A percentile compares a stretch with the other conserved stretches of the same genome.
Evolutionary conservation across 2,113 vertebrate genomes (phyloP).

Genomic region (Cyphomyrus plagiostoma): DNA sequence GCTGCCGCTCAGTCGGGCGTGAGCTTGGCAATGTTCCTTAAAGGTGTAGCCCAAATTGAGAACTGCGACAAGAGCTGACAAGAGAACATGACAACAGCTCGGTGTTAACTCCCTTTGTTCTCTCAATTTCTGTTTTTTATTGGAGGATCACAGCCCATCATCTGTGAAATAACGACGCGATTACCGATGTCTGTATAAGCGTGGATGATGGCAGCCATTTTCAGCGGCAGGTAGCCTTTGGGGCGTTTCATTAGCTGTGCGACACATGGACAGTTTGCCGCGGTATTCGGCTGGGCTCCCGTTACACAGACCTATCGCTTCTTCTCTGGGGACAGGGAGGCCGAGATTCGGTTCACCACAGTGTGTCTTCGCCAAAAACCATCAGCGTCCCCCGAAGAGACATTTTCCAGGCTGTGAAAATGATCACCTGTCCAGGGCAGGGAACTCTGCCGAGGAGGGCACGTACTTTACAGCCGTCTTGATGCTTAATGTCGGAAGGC

Average conservation of each 20-base stretch:
- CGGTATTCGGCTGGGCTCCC: not conserved
- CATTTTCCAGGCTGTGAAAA: slow-evolving; percentile 55
- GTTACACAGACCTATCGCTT: not conserved
- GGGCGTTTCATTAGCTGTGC: not conserved
- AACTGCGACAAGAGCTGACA: not conserved
- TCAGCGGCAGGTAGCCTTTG: not conserved
- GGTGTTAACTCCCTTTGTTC: not conserved
- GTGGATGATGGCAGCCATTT: not conserved
- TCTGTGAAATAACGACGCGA: not conserved
- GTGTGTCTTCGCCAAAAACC: slow-evolving; percentile 56
- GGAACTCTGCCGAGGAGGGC: slow-evolving; percentile 32
- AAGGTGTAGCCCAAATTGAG: not conserved
- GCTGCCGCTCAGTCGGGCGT: not conserved
- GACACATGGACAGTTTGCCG: not conserved
- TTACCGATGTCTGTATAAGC: not conserved
- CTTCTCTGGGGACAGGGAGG: slow-evolving; percentile 27
- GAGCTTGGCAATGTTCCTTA: not conserved
- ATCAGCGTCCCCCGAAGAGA: slow-evolving; percentile 50
- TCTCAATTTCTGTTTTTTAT: not conserved
- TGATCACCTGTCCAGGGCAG: slow-evolving; percentile 57
- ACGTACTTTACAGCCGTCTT: slow-evolving; percentile 55
- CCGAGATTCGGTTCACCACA: slow-evolving; percentile 44
- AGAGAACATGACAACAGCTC: not conserved
- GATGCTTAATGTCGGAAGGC: slow-evolving; percentile 56
- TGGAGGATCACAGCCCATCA: not conserved